Evolutionary conservation across 2,113 vertebrate species (phyloP).

Genomic region (Oreochromis niloticus): DNA sequence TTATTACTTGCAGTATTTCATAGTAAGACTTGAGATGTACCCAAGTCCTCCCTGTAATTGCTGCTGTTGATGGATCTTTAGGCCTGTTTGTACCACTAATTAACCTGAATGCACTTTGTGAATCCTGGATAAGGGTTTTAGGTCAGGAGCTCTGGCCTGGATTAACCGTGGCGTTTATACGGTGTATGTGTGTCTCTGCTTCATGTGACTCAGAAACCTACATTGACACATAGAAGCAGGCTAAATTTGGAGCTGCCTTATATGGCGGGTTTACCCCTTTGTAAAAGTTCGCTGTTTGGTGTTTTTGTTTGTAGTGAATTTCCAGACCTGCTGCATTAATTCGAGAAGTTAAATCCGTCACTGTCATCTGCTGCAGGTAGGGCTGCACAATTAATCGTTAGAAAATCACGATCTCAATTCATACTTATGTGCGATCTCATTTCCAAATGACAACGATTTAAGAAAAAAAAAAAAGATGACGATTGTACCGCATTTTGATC

Average conservation of each 20-base stretch:
- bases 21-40: neutral
- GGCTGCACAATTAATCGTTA: no score
- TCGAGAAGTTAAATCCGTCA: neutral
- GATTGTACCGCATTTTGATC: no score
- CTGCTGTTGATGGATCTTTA: neutral
- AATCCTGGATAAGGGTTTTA: neutral
- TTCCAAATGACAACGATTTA: no score
- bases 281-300: neutral
- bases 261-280: constrained; percentile 18
- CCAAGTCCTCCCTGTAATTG: neutral
- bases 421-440: no score
- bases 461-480: no score
- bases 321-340: neutral
- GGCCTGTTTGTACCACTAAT: neutral
- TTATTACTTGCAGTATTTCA: neutral
- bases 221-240: neutral
- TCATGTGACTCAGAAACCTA: constrained; percentile 30
- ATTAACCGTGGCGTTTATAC: neutral
- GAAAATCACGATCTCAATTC: no score
- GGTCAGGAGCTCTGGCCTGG: constrained; percentile 5
- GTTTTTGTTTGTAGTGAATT: neutral
- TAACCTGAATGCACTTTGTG: neutral
- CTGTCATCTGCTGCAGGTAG: neutral
- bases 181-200: neutral
- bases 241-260: constrained; percentile 38